Percentiles rank a stretch among this genome's conserved stretches.
These are phyloP conservation scores for Hipparchia sbordonii DNA, from an alignment of 2,888 invertebrate genomes.

Conservation along the genomic window DNA sequence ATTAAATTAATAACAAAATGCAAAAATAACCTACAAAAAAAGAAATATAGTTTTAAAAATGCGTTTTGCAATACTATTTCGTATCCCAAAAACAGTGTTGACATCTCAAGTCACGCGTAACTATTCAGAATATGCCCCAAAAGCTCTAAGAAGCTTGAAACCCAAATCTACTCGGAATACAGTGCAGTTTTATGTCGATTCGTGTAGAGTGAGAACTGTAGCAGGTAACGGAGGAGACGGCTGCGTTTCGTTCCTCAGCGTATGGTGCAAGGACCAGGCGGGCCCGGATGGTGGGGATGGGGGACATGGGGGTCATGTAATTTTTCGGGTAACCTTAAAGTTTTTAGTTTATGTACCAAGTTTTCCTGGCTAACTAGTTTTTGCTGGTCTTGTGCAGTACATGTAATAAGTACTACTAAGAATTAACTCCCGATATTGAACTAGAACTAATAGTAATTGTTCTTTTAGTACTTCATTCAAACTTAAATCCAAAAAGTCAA, in stretches of 20 bases:
- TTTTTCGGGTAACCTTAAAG: conserved; percentile 81
- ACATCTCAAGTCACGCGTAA: conserved; percentile 42
- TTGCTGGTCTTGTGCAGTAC: no score
- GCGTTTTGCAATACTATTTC: conserved; percentile 38
- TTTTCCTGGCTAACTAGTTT: no score
- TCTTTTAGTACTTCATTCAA: no score
- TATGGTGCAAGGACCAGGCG: conserved; percentile 92
- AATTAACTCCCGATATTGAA: no score
- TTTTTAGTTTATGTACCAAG: no score
- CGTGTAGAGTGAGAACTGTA: conserved; percentile 83
- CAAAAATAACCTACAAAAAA: conserved; percentile 18
- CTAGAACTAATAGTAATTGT: no score
- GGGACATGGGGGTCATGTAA: conserved; percentile 96
- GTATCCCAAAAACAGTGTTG: conserved; percentile 33
- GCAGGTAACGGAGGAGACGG: conserved; percentile 98
- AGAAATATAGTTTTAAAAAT: not conserved
- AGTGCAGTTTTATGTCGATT: conserved; percentile 87
- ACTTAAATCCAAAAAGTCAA: no score
- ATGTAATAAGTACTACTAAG: no score
- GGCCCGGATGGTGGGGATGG: conserved; percentile 99
- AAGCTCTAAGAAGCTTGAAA: conserved; percentile 69
- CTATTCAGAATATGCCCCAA: conserved; percentile 60
- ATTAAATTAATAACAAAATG: not conserved
- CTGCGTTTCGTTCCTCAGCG: conserved; percentile 91
- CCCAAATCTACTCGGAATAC: conserved; percentile 65